Evolutionary conservation across 2,113 vertebrate species (phyloP), one percentile per base, ranked within the genome.

Genomic region (Leptodactylus fuscus): DNA sequence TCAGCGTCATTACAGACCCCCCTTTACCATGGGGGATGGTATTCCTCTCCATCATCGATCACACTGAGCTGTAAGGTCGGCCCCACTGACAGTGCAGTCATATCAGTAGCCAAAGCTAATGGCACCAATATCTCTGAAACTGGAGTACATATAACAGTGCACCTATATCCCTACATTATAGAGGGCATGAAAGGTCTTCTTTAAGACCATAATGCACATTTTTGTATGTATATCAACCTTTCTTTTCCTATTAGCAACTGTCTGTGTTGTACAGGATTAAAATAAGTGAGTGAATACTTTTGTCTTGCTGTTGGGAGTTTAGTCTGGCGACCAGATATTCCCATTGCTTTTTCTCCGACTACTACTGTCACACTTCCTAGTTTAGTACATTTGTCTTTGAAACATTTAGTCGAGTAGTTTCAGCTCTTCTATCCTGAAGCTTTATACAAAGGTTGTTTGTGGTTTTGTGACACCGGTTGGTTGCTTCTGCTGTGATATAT

Each of bases 401-500:
- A 12, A 62, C 24, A 62, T 62, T 32, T 18, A 32, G 73, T 34
- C 51, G 73, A 51, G 24, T 76, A 29, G 27, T 76, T 75, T 48
- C 46, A 48, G 13, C 46, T 49, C n/a, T 49, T 32, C 46, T 49
- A 24, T 76, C 46, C 73, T 49, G 6, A 20, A 49, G 73, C 44
- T 27, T 51, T 76, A 18, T 16, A 49, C 46, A 46, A 49, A 34
- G 46, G n/a, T 76, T 76, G 46, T 49, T 51, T 76, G 46, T 46
- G 71, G 38, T 48, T 74, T 48, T 27, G 41, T 74, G 71, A 74
- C 32, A 36, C 32, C 15, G 27, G 15, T 5, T 44, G 0, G 1
- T 24, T 34, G 46, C n/a, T 49, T 75, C 44, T 75, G n/a, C n/a
- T 49, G 73, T 75, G 15, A 49, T 75, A 74, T 24, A 75, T 75